Evolutionary conservation across 2,113 vertebrate genomes (phyloP).

Genomic region (Neolamprologus cancellatus): DNA sequence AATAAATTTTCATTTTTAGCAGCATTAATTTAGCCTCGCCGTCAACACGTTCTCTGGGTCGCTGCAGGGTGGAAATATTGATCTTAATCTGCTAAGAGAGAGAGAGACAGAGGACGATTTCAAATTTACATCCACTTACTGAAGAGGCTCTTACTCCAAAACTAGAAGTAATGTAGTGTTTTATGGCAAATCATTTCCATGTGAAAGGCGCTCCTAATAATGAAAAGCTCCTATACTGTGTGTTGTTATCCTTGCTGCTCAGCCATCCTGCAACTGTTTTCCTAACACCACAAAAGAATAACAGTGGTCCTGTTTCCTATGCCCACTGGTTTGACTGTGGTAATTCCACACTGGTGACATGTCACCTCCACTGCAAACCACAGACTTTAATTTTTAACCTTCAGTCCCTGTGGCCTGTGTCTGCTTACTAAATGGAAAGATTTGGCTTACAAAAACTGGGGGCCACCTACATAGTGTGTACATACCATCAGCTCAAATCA

Average conservation of each 20-base stretch:
- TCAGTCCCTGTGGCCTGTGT: background rate
- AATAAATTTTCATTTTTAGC: background rate
- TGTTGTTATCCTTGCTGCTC: background rate
- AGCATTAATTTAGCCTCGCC: background rate
- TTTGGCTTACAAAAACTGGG: background rate
- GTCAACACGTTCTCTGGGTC: background rate
- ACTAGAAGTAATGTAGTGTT: background rate
- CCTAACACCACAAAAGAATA: constrained; percentile 17
- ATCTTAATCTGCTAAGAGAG: background rate
- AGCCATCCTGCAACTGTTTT: background rate
- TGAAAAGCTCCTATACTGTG: background rate
- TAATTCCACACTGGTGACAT: constrained; percentile 1
- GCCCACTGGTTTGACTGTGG: background rate
- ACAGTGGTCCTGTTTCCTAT: background rate
- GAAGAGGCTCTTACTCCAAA: background rate
- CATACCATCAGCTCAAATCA: background rate
- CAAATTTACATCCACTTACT: constrained; percentile 9
- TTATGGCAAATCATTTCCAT: background rate
- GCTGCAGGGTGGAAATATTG: constrained; percentile 16
- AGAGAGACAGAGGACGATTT: background rate
- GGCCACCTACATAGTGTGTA: constrained; percentile 39
- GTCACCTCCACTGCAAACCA: constrained; percentile 1
- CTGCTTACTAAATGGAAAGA: constrained; percentile 10
- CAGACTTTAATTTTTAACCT: background rate
- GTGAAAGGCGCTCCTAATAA: background rate